Evolutionary conservation across 2,888 invertebrate species (phyloP).

Genomic region (Seladonia tumulorum): DNA sequence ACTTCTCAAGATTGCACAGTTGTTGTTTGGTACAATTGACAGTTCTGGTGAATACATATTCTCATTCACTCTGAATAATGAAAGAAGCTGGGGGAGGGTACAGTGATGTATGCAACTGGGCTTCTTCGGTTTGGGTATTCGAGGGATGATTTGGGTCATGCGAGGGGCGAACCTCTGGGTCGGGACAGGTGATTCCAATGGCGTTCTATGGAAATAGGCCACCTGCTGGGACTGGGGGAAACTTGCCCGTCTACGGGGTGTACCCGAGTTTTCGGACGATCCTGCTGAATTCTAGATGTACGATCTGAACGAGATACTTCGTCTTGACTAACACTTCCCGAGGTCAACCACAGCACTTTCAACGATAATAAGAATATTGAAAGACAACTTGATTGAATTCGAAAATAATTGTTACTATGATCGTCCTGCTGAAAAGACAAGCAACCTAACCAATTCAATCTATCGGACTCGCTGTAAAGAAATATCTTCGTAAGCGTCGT

Average conservation of each 20-base stretch:
- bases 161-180: not conserved
- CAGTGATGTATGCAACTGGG: not conserved
- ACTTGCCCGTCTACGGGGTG: not conserved
- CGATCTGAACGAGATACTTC: too few species aligned
- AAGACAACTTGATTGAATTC: too few species aligned
- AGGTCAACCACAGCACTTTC: too few species aligned
- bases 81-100: not conserved
- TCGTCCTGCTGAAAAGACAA: too few species aligned
- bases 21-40: not conserved
- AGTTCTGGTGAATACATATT: not conserved
- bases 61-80: too few species aligned
- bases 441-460: too few species aligned
- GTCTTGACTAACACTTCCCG: too few species aligned
- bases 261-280: not conserved
- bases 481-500: not conserved
- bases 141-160: not conserved
- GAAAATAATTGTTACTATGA: too few species aligned
- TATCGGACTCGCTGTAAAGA: too few species aligned
- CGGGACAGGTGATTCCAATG: not conserved
- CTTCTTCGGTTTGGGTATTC: not conserved
- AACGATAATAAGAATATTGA: too few species aligned
- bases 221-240: not conserved
- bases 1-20: not conserved
- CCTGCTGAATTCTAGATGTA: too few species aligned
- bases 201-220: slow-evolving; percentile 15